Conservation (phyloP, 2,888 invertebrate species). For the Drosophila subquinaria region DNA sequence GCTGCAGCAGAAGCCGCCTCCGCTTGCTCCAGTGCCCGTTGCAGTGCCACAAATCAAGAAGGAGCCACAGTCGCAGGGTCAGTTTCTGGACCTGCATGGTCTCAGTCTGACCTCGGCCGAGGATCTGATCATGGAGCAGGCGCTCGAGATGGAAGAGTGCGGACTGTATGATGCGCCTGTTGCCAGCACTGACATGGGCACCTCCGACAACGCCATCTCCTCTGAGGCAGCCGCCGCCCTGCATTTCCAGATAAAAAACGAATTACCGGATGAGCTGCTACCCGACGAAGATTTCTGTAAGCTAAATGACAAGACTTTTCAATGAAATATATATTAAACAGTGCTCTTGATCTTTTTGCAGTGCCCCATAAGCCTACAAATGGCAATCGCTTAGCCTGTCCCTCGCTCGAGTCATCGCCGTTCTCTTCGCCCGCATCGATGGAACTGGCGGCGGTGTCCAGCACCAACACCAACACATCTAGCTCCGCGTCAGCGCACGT, state of each 20-base stretch:
- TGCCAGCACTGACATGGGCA: constrained; percentile 61
- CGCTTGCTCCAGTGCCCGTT: constrained; percentile 9
- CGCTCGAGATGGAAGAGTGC: constrained; percentile 85
- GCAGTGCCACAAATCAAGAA: constrained; percentile 65
- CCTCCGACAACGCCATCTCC: constrained; percentile 81
- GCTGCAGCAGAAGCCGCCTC: constrained; percentile 73
- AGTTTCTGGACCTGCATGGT: constrained; percentile 82
- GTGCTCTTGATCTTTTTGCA: constrained; percentile 41
- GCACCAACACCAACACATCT: constrained; percentile 26
- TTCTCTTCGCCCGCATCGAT: constrained; percentile 84
- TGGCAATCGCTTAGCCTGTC: constrained; percentile 75
- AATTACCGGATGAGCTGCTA: constrained; percentile 74
- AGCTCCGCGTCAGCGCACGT: constrained; percentile 37
- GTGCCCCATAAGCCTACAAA: constrained; percentile 71
- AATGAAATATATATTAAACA: background rate
- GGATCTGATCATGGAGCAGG: constrained; percentile 85
- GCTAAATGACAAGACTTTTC: background rate
- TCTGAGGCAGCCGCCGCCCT: constrained; percentile 78
- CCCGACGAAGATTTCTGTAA: constrained; percentile 82
- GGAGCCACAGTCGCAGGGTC: constrained; percentile 62
- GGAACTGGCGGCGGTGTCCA: constrained; percentile 73
- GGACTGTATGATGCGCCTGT: constrained; percentile 78
- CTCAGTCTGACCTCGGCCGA: constrained; percentile 84
- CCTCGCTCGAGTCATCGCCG: constrained; percentile 84
- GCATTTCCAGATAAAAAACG: constrained; percentile 83